phyloP scores from a whole-genome alignment of 2,113 vertebrate species.

The Danionella cerebrum region DNA sequence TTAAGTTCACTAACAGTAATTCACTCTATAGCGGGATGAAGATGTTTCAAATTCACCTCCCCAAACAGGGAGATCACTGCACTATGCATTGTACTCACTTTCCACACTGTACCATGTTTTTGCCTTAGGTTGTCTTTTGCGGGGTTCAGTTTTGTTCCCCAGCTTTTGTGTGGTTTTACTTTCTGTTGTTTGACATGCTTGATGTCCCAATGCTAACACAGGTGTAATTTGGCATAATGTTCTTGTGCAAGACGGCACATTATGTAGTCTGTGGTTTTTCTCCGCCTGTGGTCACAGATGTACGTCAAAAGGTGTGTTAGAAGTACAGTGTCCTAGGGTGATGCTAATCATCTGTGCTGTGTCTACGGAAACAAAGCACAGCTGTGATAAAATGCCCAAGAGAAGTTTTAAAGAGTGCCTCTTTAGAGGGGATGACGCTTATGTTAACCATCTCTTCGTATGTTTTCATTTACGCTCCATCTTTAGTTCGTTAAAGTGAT shows the following conservation, averaged over 20 bases:
- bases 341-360: slow-evolving; percentile 59
- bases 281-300: not conserved
- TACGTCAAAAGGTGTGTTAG: slow-evolving; percentile 1
- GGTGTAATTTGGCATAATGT: slow-evolving; percentile 26
- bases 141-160: not conserved
- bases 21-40: no score
- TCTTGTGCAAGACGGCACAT: slow-evolving; percentile 6
- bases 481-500: not conserved
- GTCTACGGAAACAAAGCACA: slow-evolving; percentile 52
- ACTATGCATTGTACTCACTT: no score
- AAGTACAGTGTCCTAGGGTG: slow-evolving; percentile 50
- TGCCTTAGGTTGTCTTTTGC: no score
- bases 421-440: not conserved
- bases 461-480: not conserved
- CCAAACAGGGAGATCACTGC: no score
- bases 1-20: no score
- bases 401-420: slow-evolving; percentile 8
- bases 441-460: slow-evolving; percentile 11
- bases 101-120: no score
- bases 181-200: not conserved
- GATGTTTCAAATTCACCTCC: no score
- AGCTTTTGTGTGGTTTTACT: not conserved
- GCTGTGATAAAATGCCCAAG: slow-evolving; percentile 32
- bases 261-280: slow-evolving; percentile 6
- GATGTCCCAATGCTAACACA: slow-evolving; percentile 18